Evolutionary conservation across 64 coral and sea anemone species (phyloP), one percentile per base, ranked within the genome.

Genomic region (Anthopleura sola): DNA sequence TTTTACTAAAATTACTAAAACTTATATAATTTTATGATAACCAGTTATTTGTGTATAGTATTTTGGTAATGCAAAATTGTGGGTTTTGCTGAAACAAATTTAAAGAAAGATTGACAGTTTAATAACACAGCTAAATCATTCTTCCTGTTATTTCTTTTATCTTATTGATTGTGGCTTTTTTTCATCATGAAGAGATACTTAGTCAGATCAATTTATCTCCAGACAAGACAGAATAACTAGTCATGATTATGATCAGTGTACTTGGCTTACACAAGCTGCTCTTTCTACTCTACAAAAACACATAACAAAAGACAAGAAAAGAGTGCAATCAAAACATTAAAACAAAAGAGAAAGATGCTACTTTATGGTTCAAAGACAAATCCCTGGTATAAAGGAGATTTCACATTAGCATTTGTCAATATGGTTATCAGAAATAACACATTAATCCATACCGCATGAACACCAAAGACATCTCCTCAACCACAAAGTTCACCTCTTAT

Each of bases 111-210:
- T 34, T 71, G 66, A 32, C 66, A 71, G 29, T 15, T 71, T 34
- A 71, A 71, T 34, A 34, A 71, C 31, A 71, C 29, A 71, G 29
- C 66, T 34, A 71, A 32, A 71, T 71, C 15, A 16, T 71, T 32
- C 66, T 71, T 71, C 66, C 66, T 71, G 66, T 71, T 71, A 3
- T 20, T 32, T 71, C 9, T 71, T 71, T 71, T 71, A 71, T 71
- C 66, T 71, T 16, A 71, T 71, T 71, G 66, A 31, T 0, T 71
- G 26, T 34, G 66, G 31, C 23, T 66, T 66, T 71, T 71, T 71
- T 71, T 71, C 66, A 71, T 71, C 34, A 71, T 62, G 9, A 17
- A 32, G 14, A 71, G 66, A 71, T 71, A 71, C 28, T 71, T 71
- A 34, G 66, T 71, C 14, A 71, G 66, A 34, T 71, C 26, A 71